Base-by-base conservation (phyloP, 2,797 vertebrate species). In the Gymnopithys bicolor region DNA sequence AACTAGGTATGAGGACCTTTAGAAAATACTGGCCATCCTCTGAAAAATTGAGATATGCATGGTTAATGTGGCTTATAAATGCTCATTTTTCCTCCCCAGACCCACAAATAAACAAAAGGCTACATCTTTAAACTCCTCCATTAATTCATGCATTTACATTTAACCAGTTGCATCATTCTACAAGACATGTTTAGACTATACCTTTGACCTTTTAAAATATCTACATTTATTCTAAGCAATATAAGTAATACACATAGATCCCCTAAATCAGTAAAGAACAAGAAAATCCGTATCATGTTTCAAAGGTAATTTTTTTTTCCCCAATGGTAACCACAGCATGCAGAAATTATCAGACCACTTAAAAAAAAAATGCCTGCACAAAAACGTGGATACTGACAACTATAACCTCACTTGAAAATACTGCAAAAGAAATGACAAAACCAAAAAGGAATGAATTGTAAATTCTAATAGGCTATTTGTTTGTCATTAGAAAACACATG, bases 1-100 rank as follows among this genome's bases (percentile, higher is more conserved):
- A 98, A 98, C 98, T 98, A 97, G 98, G 98, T 98, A 98, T 98
- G 97, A 98, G 98, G 97, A 98, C 98, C 98, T 98, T 98, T 98
- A 98, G 98, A 98, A 98, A 98, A 98, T 98, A 98, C 94, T 98
- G 98, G 97, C 98, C 98, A 96, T 98, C 98, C 98, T 98, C 98
- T 98, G 98, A 97, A 98, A 97, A 98, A 97, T 97, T 95, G 95
- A 97, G 97, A 98, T 96, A 97, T 89, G 77, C 60, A 97, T 78
- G 73, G 90, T 98, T 98, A 98, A 98, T 95, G 96, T 70, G 60
- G 28, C 79, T 95, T 93, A 82, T n/a, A 95, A 86, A 37, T 95
- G 88, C 93, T 86, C 64, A 55, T 48, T 85, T 73, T 89, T 58
- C 30, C 60, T 84, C 96, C 95, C 96, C 95, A 82, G 45, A 73